phyloP scores from a whole-genome alignment of 1,140 invertebrate genomes.

The Conus ventricosus region DNA sequence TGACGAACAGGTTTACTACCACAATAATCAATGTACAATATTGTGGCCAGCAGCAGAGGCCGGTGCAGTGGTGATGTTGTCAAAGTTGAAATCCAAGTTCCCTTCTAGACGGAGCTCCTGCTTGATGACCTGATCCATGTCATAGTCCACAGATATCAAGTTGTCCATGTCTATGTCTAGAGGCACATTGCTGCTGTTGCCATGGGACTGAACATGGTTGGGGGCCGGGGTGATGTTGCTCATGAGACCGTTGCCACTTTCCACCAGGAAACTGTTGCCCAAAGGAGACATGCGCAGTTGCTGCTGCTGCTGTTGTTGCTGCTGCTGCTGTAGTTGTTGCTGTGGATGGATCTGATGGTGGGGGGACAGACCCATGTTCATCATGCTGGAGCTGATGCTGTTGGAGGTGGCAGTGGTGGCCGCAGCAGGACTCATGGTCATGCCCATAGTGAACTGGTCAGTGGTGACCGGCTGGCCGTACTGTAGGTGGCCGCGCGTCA shows the following conservation, averaged over 20 bases:
- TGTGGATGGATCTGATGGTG: constrained; percentile 26
- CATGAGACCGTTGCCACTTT: background rate
- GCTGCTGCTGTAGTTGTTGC: constrained; percentile 21
- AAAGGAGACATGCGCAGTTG: constrained; percentile 1
- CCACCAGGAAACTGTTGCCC: background rate
- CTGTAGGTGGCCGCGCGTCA: constrained; percentile 53
- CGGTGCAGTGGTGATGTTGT: constrained; percentile 38
- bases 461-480: constrained; percentile 27
- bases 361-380: background rate
- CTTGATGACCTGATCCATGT: constrained; percentile 96
- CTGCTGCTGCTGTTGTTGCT: constrained; percentile 18
- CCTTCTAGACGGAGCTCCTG: constrained; percentile 95
- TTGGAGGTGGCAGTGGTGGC: constrained; percentile 7
- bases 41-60: constrained; percentile 20
- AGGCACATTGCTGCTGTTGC: constrained; percentile 25
- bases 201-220: background rate
- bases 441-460: constrained; percentile 30
- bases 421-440: background rate
- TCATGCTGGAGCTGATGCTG: constrained; percentile 39
- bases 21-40: constrained; percentile 21
- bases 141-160: constrained; percentile 83
- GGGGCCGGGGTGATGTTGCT: background rate
- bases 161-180: constrained; percentile 64
- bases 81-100: constrained; percentile 96
- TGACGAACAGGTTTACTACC: background rate